These are phyloP conservation scores for Musca domestica DNA, from an alignment of 1,140 invertebrate species.

Conservation along the genomic window DNA sequence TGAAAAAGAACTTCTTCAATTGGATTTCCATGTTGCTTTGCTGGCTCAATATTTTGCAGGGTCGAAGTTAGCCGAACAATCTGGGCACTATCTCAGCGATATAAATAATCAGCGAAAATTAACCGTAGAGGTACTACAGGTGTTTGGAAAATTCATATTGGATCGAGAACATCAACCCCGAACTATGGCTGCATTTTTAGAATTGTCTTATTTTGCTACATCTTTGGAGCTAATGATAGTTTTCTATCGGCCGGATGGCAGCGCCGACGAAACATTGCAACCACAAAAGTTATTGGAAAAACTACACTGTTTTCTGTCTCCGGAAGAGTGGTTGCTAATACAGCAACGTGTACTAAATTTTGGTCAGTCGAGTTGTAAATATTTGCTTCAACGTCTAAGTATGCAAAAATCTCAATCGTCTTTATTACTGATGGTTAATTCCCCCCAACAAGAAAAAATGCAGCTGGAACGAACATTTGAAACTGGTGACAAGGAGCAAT, in stretches of 20 bases:
- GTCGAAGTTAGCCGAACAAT: constrained; percentile 40
- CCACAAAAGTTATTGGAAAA: not conserved
- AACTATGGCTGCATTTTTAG: constrained; percentile 43
- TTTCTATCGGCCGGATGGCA: constrained; percentile 43
- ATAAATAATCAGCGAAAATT: constrained; percentile 15
- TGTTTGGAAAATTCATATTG: constrained; percentile 38
- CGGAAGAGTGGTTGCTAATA: constrained; percentile 41
- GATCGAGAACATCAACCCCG: constrained; percentile 41
- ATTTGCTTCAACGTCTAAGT: constrained; percentile 37
- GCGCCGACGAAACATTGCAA: constrained; percentile 1
- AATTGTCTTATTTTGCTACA: constrained; percentile 37
- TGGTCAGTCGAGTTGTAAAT: constrained; percentile 38
- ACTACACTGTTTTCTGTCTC: constrained; percentile 35
- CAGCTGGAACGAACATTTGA: not conserved
- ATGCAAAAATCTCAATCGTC: constrained; percentile 30
- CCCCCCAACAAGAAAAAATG: not conserved
- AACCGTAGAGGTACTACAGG: constrained; percentile 29
- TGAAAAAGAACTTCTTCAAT: constrained; percentile 30
- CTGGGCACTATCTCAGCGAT: constrained; percentile 25
- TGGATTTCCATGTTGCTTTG: constrained; percentile 43
- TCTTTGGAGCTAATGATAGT: constrained; percentile 35
- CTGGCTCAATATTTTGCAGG: constrained; percentile 44
- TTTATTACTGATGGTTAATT: not conserved
- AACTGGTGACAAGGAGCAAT: not conserved
- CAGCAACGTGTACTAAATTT: constrained; percentile 47